Percentiles rank a stretch among this genome's conserved stretches.
Evolutionary conservation across 2,888 invertebrate genomes (phyloP).

Genomic region (Xestia c-nigrum): DNA sequence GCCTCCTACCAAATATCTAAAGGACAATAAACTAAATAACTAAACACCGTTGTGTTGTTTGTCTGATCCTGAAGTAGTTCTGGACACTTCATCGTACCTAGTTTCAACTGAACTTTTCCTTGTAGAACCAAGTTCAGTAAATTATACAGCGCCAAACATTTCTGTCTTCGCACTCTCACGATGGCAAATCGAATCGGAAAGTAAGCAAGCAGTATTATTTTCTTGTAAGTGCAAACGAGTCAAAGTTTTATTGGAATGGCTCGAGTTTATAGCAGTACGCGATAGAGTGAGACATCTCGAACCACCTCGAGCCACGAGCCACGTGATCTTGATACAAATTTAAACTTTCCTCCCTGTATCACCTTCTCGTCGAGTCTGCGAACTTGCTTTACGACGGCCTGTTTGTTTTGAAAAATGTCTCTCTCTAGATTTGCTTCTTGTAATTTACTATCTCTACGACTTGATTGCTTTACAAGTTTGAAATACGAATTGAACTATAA

Average conservation of each 20-base stretch:
- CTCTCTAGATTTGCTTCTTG: slow-evolving; percentile 46
- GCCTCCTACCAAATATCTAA: not conserved
- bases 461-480: slow-evolving; percentile 53
- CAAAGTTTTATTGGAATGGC: slow-evolving; percentile 64
- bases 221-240: slow-evolving; percentile 63
- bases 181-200: slow-evolving; percentile 44
- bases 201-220: slow-evolving; percentile 62
- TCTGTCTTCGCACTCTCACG: slow-evolving; percentile 22
- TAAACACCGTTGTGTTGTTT: not conserved
- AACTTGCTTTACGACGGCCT: slow-evolving; percentile 55
- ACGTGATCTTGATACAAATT: slow-evolving; percentile 67
- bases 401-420: slow-evolving; percentile 45
- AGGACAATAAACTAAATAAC: not conserved
- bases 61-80: not conserved
- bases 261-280: slow-evolving; percentile 61
- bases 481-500: slow-evolving; percentile 30
- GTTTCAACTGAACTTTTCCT: not conserved
- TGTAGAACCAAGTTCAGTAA: slow-evolving; percentile 17
- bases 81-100: not conserved
- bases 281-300: slow-evolving; percentile 61
- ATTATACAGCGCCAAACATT: slow-evolving; percentile 17
- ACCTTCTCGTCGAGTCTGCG: slow-evolving; percentile 40
- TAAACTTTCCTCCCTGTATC: slow-evolving; percentile 63
- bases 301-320: slow-evolving; percentile 32
- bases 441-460: slow-evolving; percentile 34